Base-by-base conservation (phyloP, 2,888 invertebrate species). In the Pandemis heparana region DNA sequence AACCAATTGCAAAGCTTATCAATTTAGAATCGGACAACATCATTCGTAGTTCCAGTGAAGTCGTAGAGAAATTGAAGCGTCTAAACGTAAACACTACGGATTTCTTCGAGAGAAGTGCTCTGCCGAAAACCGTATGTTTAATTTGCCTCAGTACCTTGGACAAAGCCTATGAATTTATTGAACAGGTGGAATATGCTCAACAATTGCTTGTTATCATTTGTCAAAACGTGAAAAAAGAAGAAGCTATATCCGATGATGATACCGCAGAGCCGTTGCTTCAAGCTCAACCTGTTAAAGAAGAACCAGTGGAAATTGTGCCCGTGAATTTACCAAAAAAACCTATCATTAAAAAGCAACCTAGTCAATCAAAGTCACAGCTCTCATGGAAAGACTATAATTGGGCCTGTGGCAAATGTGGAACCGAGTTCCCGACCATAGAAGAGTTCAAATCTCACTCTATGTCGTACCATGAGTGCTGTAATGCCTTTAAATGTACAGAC, bases 401-500 rank as follows among this genome's bases (percentile, higher is more conserved):
- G 92, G 82, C 80, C 0, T 92, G 92, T 78, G 82, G 85, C 0
- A 85, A 82, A 60, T 92, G 92, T 69, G 89, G 85, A 38, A 87
- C 87, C 0, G 79, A 86, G 66, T 92, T 91, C 70, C 77, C 83
- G 0, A 83, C 77, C 0, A 74, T 88, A 3, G 83, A 87, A 0
- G 91, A 91, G 51, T 84, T 96, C 18, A 92, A 95, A 71, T 88
- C 89, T 7, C 96, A 97, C 85, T 95, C 96, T 41, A 91, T 95
- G 77, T 89, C 92, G 53, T 92, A 93, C 70, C 96, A 96, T 80
- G 94, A 95, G 73, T 95, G 95, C 75, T 94, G 95, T 65, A 94
- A 96, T n/a, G 95, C 96, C 59, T 96, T 95, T 81, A 92, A 95
- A 80, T 97, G 96, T 81, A 95, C 95, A 0, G 96, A 96, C 79